Evolutionary conservation across 2,113 vertebrate genomes (phyloP).

Genomic region (Scophthalmus maximus): DNA sequence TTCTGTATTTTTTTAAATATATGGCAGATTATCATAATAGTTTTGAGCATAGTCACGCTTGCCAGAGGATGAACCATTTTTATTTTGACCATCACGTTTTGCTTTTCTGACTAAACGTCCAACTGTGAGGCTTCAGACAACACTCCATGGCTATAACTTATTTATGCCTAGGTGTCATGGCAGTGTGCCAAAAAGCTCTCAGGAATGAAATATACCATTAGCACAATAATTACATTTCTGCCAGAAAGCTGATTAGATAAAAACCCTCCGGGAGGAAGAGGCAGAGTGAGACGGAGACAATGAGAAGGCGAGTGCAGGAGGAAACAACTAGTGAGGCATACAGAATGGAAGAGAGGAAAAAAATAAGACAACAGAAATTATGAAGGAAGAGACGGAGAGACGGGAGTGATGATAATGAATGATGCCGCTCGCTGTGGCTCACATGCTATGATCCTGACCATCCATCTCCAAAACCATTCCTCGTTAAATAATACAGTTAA

Average conservation of each 20-base stretch:
- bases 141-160: background rate
- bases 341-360: conserved; percentile 22
- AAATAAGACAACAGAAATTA: conserved; percentile 31
- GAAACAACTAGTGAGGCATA: conserved; percentile 10
- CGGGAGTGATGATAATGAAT: conserved; percentile 43
- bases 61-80: background rate
- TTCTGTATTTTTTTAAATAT: too few relatives aligned
- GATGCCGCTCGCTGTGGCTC: conserved; percentile 9
- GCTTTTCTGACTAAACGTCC: background rate
- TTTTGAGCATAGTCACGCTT: too few relatives aligned
- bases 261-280: conserved; percentile 40
- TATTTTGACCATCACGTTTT: background rate
- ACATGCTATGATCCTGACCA: conserved; percentile 16
- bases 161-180: conserved; percentile 11
- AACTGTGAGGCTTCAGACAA: background rate
- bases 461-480: conserved; percentile 35
- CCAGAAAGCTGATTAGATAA: conserved; percentile 55
- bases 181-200: conserved; percentile 26
- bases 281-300: conserved; percentile 22
- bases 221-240: conserved; percentile 56
- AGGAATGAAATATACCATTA: conserved; percentile 50
- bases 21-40: too few relatives aligned
- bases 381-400: conserved; percentile 23
- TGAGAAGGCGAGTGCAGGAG: conserved; percentile 24
- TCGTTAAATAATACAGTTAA: conserved; percentile 63